Evolutionary conservation across 2,888 invertebrate genomes (phyloP), one percentile per base, ranked within the genome.

Genomic region (Lasioglossum vierecki): DNA sequence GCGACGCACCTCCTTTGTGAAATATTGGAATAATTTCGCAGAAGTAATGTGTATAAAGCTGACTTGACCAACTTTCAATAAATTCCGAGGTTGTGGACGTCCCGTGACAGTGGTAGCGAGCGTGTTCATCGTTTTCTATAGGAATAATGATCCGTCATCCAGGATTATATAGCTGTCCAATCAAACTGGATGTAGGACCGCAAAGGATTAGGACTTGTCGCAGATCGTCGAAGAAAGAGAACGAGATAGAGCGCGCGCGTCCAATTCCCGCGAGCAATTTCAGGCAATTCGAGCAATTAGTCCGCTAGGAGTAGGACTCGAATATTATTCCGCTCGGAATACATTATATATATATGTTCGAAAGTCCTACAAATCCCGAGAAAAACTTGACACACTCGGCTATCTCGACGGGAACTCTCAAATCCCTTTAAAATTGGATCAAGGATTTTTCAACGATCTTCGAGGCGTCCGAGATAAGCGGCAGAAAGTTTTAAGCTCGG

Each of bases 361-460:
- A 63, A 63, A 63, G 15, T 63, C 63, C 63, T 35, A 35, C 63
- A 63, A n/a, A 30, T 30, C 15, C 8, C 30, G 63, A 35, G 63
- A 35, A 63, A 63, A 35, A 11, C 68, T 68, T 22, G 68, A 68
- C 68, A 18, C 68, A n/a, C 22, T 39, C 68, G n/a, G 39, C 68
- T 41, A 35, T 35, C 68, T 68, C 68, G 35, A 22, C 46, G n/a
- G 9, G n/a, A 4, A 5, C 39, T n/a, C 22, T 35, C 39, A 53
- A 68, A 68, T 39, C 35, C 68, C 39, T 41, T 41, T 68, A 39
- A 46, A 68, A 68, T 57, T 57, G 18, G 57, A 75, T 41, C 30
- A 63, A 63, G 63, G 63, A 63, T 63, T 63, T 63, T 63, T 63
- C 63, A 63, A 35, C 30, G 63, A 63, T 63, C 30, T 63, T 35